These are phyloP conservation scores for Xiphophorus birchmanni DNA, from an alignment of 2,797 vertebrate genomes.

Conservation along the genomic window DNA sequence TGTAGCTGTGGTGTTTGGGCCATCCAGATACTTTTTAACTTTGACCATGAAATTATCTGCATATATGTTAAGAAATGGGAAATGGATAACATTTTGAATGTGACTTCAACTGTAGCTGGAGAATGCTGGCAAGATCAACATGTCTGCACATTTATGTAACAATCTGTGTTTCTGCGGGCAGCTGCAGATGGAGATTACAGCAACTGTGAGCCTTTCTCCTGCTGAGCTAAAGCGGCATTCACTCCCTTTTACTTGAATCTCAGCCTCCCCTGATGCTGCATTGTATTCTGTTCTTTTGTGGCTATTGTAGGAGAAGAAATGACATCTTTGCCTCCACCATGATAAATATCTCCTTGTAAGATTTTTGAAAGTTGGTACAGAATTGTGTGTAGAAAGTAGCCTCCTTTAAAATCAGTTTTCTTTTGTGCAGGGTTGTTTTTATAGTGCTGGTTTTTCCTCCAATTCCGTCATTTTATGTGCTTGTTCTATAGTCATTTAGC, in stretches of 20 bases:
- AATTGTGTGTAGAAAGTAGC: constrained; percentile 4
- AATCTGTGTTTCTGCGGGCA: background rate
- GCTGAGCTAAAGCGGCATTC: constrained; percentile 10
- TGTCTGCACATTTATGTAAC: constrained; percentile 10
- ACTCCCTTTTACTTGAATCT: constrained; percentile 1
- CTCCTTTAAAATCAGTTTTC: background rate
- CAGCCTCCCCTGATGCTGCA: background rate
- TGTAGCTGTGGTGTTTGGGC: background rate
- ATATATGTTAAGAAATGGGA: background rate
- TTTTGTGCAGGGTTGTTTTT: constrained; percentile 12
- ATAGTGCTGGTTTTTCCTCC: constrained; percentile 10
- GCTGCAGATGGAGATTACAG: constrained; percentile 19
- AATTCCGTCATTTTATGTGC: constrained; percentile 15
- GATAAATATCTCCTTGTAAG: constrained; percentile 23
- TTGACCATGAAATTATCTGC: too few species aligned
- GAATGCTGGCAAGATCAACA: background rate
- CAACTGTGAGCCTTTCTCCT: constrained; percentile 6
- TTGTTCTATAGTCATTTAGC: constrained; percentile 32
- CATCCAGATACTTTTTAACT: background rate
- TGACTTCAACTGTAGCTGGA: background rate
- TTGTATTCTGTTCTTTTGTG: constrained; percentile 22
- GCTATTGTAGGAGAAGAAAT: constrained; percentile 16
- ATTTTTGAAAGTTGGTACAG: constrained; percentile 22
- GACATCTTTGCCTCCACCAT: constrained; percentile 17
- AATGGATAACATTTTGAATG: background rate